phyloP scores from a whole-genome alignment of 2,113 vertebrate genomes.

The Ptyas mucosa region DNA sequence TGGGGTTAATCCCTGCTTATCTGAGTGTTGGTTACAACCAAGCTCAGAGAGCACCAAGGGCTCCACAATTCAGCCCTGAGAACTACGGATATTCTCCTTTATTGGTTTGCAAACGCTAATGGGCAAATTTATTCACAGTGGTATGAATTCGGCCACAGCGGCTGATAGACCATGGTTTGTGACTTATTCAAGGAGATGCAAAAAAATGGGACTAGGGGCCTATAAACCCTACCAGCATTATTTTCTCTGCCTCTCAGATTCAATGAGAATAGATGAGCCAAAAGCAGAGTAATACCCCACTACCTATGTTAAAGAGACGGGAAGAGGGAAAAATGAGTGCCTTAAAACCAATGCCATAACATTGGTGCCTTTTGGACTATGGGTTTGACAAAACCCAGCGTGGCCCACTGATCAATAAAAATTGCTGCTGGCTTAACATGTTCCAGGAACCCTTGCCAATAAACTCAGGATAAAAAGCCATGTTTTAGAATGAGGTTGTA shows the following conservation, averaged over 20 bases:
- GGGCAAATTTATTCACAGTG: not conserved
- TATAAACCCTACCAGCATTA: not conserved
- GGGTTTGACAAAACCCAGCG: not conserved
- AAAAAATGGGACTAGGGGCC: not conserved
- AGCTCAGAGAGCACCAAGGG: too few species aligned
- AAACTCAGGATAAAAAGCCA: not conserved
- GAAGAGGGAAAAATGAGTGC: not conserved
- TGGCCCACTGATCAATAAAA: not conserved
- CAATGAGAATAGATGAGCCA: not conserved
- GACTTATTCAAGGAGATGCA: not conserved
- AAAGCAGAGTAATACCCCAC: not conserved
- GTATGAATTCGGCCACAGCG: not conserved
- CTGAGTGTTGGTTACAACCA: too few species aligned
- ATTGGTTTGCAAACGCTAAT: not conserved
- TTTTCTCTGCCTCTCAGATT: not conserved
- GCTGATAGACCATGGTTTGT: not conserved
- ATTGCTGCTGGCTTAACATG: not conserved
- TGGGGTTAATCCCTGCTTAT: too few species aligned
- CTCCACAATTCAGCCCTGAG: too few species aligned
- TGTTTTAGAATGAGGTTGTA: not conserved
- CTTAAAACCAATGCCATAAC: not conserved
- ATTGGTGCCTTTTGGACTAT: not conserved
- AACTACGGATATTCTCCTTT: too few species aligned
- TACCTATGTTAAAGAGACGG: not conserved
- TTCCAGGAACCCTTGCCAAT: not conserved